phyloP scores from a whole-genome alignment of 2,113 vertebrate species.

The Calyptomena viridis region DNA sequence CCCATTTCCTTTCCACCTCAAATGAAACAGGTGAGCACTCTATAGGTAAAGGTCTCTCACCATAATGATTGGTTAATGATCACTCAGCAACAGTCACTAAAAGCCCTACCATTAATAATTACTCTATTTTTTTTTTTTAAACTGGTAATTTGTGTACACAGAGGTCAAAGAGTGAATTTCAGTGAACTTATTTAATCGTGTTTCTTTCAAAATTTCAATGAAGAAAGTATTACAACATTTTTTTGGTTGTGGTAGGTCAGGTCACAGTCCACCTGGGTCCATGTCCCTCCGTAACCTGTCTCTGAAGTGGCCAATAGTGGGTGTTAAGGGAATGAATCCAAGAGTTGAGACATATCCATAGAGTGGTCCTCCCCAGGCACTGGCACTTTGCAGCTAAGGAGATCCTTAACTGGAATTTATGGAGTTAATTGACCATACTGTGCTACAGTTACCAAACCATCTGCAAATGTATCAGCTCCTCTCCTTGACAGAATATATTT shows the following conservation, averaged over 20 bases:
- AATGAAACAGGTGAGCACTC: neutral
- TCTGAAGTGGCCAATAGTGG: neutral
- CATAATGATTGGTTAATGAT: neutral
- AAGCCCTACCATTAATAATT: neutral
- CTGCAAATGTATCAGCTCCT: neutral
- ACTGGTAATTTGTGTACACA: neutral
- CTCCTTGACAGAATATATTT: neutral
- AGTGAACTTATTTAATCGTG: neutral
- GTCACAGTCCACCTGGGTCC: neutral
- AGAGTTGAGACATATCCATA: neutral
- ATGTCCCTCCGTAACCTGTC: rapidly evolving
- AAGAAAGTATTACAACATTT: neutral
- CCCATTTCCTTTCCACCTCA: neutral
- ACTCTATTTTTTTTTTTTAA: neutral
- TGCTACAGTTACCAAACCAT: neutral
- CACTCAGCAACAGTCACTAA: neutral
- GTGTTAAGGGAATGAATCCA: neutral
- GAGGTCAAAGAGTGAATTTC: neutral
- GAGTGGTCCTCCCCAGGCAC: neutral
- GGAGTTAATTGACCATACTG: neutral
- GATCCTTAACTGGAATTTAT: neutral
- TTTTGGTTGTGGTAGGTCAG: neutral
- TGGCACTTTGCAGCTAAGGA: neutral
- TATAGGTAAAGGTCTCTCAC: neutral
- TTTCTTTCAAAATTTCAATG: neutral